Evolutionary conservation across 2,797 vertebrate genomes (phyloP).

Genomic region (Enteromius argenteus): DNA sequence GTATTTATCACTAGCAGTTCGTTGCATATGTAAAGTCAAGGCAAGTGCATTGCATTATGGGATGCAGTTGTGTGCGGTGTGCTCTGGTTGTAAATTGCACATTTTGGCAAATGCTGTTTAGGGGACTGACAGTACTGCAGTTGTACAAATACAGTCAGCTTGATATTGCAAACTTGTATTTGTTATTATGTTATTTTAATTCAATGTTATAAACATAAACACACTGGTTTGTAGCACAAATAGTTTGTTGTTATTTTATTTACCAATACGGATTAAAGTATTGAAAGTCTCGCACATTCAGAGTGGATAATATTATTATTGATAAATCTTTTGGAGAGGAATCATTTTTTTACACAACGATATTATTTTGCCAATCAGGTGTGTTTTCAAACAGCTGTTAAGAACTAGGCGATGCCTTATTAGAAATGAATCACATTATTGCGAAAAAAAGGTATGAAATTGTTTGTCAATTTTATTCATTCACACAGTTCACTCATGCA

Average conservation of each 20-base stretch:
- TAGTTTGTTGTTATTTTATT: background rate
- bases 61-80: background rate
- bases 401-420: no score
- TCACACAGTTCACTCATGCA: background rate
- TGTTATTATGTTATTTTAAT: background rate
- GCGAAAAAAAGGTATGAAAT: no score
- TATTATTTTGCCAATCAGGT: no score
- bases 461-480: no score
- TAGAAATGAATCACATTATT: no score
- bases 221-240: background rate
- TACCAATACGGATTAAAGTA: background rate
- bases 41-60: background rate
- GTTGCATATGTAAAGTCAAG: background rate
- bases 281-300: background rate
- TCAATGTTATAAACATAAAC: background rate
- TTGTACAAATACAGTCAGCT: background rate
- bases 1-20: background rate
- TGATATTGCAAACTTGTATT: background rate
- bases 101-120: background rate
- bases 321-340: no score
- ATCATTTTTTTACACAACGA: no score
- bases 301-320: no score
- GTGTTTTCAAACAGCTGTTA: no score
- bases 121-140: background rate
- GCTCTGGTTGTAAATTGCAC: background rate